Evolutionary conservation across 2,888 invertebrate species (phyloP), one percentile per base, ranked within the genome.

Genomic region (Acrobasis suavella): DNA sequence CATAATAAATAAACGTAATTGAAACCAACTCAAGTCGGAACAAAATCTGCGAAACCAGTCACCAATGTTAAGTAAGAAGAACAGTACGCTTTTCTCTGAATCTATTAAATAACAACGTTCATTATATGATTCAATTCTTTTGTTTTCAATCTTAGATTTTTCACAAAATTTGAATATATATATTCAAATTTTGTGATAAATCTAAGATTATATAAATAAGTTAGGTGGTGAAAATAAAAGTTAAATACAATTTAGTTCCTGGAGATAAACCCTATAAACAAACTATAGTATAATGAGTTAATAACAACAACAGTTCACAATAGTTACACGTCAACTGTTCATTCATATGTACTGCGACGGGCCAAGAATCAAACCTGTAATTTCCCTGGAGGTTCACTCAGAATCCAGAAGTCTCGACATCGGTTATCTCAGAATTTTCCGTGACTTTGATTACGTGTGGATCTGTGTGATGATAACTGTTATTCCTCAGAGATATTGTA

Each of bases 381-480:
- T 56, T 56, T 42, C 56, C 56, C 39, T 12, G 16, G 42, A 42
- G 42, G 16, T 8, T 14, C 6, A 17, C 55, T 46, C 56, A 42
- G 56, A 42, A 46, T 22, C 42, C 12, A 9, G 32, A 56, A 38
- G 10, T 9, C 16, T 56, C 9, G 54, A 55, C 54, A 38, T 17
- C 42, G 12, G 42, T 56, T 22, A 42, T 22, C 56, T n/a, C 9
- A 56, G 56, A 39, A 46, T 46, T 22, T 42, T 42, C 22, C 56
- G 42, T 14, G 22, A 56, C 42, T 56, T 56, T 56, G 56, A 56
- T 56, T 42, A 42, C 55, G 39, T 55, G 16, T 42, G 42, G 16
- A 39, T 9, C 55, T 16, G 42, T 56, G 42, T 7, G 46, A 56
- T 7, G 46, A 56, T 56, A 56, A 56, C 16, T 16, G 22, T 42